phyloP scores from a whole-genome alignment of 2,797 vertebrate genomes.

The Eptatretus atami region DNA sequence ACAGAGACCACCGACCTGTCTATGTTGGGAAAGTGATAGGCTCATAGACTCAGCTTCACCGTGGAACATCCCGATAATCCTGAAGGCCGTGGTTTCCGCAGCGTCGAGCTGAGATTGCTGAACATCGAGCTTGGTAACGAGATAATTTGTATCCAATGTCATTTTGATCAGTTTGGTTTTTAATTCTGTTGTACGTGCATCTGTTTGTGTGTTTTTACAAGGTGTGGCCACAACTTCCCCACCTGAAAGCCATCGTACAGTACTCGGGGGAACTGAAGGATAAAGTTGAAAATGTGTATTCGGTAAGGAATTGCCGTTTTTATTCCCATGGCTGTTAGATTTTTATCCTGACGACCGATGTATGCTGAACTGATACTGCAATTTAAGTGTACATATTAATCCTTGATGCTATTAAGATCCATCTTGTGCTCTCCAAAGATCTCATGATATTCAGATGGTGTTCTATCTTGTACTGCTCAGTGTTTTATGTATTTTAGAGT shows the following conservation, averaged over 20 bases:
- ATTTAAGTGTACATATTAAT: too few species aligned
- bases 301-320: constrained; percentile 19
- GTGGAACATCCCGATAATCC: too few species aligned
- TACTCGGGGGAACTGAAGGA: constrained; percentile 34
- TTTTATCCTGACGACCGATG: neutral
- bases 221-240: constrained; percentile 29
- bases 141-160: neutral
- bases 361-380: neutral
- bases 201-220: constrained; percentile 13
- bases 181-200: neutral
- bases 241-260: constrained; percentile 52
- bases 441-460: too few species aligned
- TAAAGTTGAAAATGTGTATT: constrained; percentile 40
- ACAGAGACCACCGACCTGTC: too few species aligned
- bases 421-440: too few species aligned
- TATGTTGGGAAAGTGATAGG: too few species aligned
- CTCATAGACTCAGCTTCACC: too few species aligned
- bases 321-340: neutral
- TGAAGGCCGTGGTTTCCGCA: too few species aligned
- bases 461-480: too few species aligned
- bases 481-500: too few species aligned
- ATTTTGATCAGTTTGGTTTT: neutral
- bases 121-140: neutral
- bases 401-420: too few species aligned
- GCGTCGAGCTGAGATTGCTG: neutral